Conservation (phyloP, 2,113 vertebrate species). For the Formicarius rufipectus region DNA sequence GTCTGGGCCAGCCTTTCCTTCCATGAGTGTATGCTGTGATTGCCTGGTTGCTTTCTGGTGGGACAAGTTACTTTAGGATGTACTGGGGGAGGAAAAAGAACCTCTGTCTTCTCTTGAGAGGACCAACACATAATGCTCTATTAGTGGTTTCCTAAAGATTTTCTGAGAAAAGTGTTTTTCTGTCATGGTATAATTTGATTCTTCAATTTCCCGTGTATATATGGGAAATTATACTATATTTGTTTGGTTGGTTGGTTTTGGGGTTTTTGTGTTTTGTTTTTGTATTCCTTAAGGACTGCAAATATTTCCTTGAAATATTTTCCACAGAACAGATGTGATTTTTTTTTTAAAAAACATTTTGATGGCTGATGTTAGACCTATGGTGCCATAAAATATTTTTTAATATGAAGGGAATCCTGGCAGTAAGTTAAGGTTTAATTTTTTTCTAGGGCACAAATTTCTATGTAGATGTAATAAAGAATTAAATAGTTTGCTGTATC, state of each 20-base stretch:
- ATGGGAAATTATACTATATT: no score
- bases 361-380: not conserved
- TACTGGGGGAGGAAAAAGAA: not conserved
- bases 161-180: not conserved
- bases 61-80: not conserved
- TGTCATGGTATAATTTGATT: not conserved
- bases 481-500: slow-evolving; percentile 21
- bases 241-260: no score
- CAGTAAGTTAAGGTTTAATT: not conserved
- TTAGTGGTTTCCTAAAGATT: not conserved
- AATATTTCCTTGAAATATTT: not conserved
- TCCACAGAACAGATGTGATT: not conserved
- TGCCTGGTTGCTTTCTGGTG: not conserved
- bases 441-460: slow-evolving; percentile 26
- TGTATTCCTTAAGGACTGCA: not conserved
- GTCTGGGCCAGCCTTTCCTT: not conserved
- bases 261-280: not conserved
- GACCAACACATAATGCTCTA: not conserved
- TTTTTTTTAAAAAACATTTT: not conserved
- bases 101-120: not conserved
- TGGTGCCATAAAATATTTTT: not conserved
- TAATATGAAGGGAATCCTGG: not conserved
- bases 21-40: not conserved
- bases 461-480: slow-evolving; percentile 40
- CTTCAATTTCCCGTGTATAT: not conserved